A percentile compares a stretch with the other conserved stretches of the same genome.
These are phyloP conservation scores for Acyrthosiphon pisum DNA, from an alignment of 1,140 invertebrate species.

Conservation along the genomic window DNA sequence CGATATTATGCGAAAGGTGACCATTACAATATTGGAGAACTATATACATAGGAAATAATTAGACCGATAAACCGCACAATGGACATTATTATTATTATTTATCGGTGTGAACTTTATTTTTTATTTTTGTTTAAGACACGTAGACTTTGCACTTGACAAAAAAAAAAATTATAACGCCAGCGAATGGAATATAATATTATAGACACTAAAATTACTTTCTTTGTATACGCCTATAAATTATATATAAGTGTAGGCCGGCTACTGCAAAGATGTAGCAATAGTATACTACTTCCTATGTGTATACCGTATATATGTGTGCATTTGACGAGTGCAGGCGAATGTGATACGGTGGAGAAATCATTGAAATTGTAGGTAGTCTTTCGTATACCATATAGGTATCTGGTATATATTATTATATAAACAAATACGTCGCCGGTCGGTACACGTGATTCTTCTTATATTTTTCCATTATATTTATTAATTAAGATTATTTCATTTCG, in stretches of 20 bases:
- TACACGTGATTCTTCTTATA: not conserved
- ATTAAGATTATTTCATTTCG: not conserved
- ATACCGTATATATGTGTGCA: not conserved
- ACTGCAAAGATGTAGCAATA: not conserved
- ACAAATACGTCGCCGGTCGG: not conserved
- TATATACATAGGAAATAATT: slow-evolving; percentile 21
- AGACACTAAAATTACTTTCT: not conserved
- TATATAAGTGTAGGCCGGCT: too few species aligned
- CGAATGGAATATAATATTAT: not conserved
- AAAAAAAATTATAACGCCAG: not conserved
- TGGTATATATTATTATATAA: not conserved
- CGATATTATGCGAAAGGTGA: slow-evolving; percentile 8
- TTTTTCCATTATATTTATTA: not conserved
- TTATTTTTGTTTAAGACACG: not conserved
- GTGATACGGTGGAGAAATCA: not conserved
- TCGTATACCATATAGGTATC: not conserved
- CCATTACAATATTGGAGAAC: not conserved
- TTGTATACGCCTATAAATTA: not conserved
- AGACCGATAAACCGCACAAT: slow-evolving; percentile 5
- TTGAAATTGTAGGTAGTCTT: not conserved
- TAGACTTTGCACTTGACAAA: not conserved
- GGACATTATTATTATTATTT: not conserved
- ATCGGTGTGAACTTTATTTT: not conserved
- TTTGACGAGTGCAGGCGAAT: not conserved
- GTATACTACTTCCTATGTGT: not conserved